phyloP scores from a whole-genome alignment of 2,888 invertebrate species.

The Luperina nickerlii region DNA sequence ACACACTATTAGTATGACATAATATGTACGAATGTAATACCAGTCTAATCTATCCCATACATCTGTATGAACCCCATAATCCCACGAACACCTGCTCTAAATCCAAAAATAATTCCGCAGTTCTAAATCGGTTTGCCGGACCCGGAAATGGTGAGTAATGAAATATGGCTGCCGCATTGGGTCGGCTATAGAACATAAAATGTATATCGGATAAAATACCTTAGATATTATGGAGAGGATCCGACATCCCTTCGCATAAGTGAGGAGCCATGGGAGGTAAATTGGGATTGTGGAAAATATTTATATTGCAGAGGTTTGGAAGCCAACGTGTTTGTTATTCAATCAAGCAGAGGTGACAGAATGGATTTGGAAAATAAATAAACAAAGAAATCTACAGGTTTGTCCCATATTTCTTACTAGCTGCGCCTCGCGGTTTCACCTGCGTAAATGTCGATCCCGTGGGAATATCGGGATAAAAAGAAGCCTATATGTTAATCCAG shows the following conservation, averaged over 20 bases:
- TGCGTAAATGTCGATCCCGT: too few species aligned
- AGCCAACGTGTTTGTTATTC: slow-evolving; percentile 29
- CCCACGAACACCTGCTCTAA: slow-evolving; percentile 57
- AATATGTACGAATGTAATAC: background rate
- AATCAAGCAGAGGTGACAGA: slow-evolving; percentile 4
- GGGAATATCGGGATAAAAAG: too few species aligned
- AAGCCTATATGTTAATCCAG: too few species aligned
- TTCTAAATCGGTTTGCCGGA: slow-evolving; percentile 59
- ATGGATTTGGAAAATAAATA: background rate
- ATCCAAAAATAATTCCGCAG: slow-evolving; percentile 61
- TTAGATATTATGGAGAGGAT: slow-evolving; percentile 51
- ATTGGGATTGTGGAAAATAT: slow-evolving; percentile 14
- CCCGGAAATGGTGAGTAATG: slow-evolving; percentile 62
- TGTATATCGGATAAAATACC: slow-evolving; percentile 57
- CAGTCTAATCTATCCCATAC: slow-evolving; percentile 17
- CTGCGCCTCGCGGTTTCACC: too few species aligned
- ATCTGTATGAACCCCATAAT: slow-evolving; percentile 43
- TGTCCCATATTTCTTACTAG: background rate
- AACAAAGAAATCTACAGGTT: background rate
- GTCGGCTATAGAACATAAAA: slow-evolving; percentile 57
- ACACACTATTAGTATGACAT: background rate
- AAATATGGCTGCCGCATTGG: slow-evolving; percentile 61
- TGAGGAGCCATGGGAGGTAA: slow-evolving; percentile 26
- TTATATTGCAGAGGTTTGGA: slow-evolving; percentile 20
- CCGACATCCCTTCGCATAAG: slow-evolving; percentile 39